Evolutionary conservation across 2,888 invertebrate genomes (phyloP).

Genomic region (Euphydryas editha): DNA sequence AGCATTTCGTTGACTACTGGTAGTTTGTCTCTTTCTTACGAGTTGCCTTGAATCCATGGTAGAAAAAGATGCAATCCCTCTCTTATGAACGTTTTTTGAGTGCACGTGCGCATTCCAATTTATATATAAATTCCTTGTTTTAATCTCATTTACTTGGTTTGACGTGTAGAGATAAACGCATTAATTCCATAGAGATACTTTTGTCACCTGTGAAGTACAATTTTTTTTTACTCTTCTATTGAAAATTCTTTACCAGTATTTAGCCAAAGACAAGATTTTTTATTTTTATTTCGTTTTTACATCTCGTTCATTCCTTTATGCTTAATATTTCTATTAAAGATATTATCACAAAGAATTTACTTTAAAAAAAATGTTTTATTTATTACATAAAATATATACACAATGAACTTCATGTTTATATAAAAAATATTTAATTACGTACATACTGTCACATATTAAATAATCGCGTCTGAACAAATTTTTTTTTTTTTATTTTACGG

Average conservation of each 20-base stretch:
- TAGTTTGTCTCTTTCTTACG: too few species aligned
- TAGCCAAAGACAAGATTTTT: slow-evolving; percentile 69
- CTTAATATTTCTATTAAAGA: slow-evolving; percentile 43
- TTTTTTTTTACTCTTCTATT: slow-evolving; percentile 49
- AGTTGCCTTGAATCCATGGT: too few species aligned
- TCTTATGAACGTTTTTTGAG: too few species aligned
- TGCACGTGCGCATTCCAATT: too few species aligned
- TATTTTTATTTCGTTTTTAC: slow-evolving; percentile 51
- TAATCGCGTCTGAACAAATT: neutral
- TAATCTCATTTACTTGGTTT: neutral
- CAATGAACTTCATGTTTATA: slow-evolving; percentile 8
- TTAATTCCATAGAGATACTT: slow-evolving; percentile 15
- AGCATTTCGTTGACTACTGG: too few species aligned
- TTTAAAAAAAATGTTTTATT: slow-evolving; percentile 4
- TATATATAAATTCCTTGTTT: too few species aligned
- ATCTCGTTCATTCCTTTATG: slow-evolving; percentile 55
- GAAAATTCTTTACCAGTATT: slow-evolving; percentile 48
- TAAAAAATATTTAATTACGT: slow-evolving; percentile 14
- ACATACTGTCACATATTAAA: slow-evolving; percentile 5
- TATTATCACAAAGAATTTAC: slow-evolving; percentile 21
- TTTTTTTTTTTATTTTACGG: too few species aligned
- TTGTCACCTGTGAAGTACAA: slow-evolving; percentile 72
- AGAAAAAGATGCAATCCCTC: too few species aligned
- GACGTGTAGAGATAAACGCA: slow-evolving; percentile 6
- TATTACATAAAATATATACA: slow-evolving; percentile 10